Percentiles rank a stretch among this genome's conserved stretches.
These are phyloP conservation scores for Gallinago media DNA, from an alignment of 2,113 vertebrate species.

Conservation along the genomic window DNA sequence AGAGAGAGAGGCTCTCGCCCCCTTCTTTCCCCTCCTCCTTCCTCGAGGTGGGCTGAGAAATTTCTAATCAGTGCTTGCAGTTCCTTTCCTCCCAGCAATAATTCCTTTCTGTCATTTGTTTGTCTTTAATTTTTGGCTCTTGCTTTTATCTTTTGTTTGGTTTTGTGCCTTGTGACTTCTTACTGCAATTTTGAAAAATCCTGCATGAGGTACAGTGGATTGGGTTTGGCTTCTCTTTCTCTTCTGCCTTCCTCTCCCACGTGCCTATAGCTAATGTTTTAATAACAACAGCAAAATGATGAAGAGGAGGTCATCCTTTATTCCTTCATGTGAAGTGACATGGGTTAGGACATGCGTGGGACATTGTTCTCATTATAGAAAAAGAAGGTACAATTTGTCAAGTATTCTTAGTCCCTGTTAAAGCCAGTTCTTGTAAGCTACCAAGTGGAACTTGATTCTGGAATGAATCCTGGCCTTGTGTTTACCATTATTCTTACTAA, in stretches of 20 bases:
- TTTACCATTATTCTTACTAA: not conserved
- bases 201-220: not conserved
- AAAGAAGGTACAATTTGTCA: not conserved
- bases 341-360: not conserved
- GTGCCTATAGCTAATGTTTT: conserved; percentile 9
- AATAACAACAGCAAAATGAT: conserved; percentile 46
- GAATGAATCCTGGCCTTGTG: not conserved
- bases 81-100: conserved; percentile 14
- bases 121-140: conserved; percentile 53
- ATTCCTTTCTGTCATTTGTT: conserved; percentile 55
- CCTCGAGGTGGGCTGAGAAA: conserved; percentile 54
- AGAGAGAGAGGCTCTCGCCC: not conserved
- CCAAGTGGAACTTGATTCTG: not conserved
- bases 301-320: conserved; percentile 1
- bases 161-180: conserved; percentile 50
- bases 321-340: conserved; percentile 2
- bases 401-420: not conserved
- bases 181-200: conserved; percentile 25
- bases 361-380: not conserved
- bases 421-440: not conserved
- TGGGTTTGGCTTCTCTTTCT: not conserved
- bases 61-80: conserved; percentile 63
- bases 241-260: not conserved
- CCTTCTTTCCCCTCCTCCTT: not conserved
- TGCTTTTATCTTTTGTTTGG: conserved; percentile 48